Evolutionary conservation across 1,140 invertebrate species (phyloP), one percentile per base, ranked within the genome.

Genomic region (Carcinoscorpius rotundicauda): DNA sequence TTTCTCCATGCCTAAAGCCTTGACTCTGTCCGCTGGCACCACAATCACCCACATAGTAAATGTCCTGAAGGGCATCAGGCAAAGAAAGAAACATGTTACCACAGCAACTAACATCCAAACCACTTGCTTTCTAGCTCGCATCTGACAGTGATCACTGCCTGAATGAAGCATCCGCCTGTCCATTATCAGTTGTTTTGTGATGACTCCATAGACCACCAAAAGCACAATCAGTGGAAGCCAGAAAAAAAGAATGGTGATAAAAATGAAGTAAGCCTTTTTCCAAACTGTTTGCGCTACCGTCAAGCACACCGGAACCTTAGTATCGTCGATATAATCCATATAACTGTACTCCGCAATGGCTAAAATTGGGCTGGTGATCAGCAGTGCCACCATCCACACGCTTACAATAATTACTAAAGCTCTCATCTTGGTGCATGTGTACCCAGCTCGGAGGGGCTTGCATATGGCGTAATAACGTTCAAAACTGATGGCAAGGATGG

Each of bases 391-490:
- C 71, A 87, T 80, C 93, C 93, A 96, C 29, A 91, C 87, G 52
- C 87, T 75, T 0, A 87, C 77, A 72, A 91, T 93, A 60, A 94
- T 87, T 58, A 89, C 78, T 4, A 88, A 83, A 0, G 91, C 90
- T 66, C 90, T 81, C 3, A 88, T 84, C 77, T 91, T 91, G 3
- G 91, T 94, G 74, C 91, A 94, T 10, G 91, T 89, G 76, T 93
- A 92, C 69, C 89, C 87, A 0, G 90, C 91, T 71, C 88, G 84
- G 57, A 97, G 78, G 0, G 93, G 93, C 72, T 93, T 85, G 76
- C 91, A 96, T 72, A 96, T 95, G 50, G 92, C 93, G 77, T 94
- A 93, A 78, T 96, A 97, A 5, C 93, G 81, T 75, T 97, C 93
- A 74, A 96, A 90, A 75, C 89, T 78, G 64, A 81, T 80, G 58